Percentiles rank a stretch among this genome's conserved stretches.
These are phyloP conservation scores for Drosophila cardini DNA, from an alignment of 1,140 invertebrate species.

Conservation along the genomic window DNA sequence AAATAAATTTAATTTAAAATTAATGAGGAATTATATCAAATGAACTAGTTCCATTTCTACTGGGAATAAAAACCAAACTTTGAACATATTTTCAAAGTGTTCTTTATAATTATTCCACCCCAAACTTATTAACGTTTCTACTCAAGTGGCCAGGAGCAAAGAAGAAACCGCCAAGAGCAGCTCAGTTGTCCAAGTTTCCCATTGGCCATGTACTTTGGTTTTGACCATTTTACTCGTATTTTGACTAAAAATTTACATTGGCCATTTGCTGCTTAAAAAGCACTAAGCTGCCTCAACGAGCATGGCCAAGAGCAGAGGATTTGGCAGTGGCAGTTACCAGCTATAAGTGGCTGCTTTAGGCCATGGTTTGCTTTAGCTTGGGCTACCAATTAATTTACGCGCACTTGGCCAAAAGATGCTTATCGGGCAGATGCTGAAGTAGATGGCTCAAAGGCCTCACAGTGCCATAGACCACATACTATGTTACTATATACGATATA, in stretches of 20 bases:
- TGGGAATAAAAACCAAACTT: not conserved
- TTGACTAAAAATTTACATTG: constrained; percentile 65
- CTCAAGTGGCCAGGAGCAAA: not conserved
- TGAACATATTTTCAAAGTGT: not conserved
- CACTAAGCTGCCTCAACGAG: constrained; percentile 53
- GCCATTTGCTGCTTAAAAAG: constrained; percentile 63
- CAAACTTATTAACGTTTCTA: not conserved
- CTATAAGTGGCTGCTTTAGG: constrained; percentile 14
- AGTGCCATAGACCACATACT: constrained; percentile 8
- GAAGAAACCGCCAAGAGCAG: not conserved
- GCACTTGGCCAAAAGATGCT: constrained; percentile 69
- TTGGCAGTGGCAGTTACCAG: not conserved
- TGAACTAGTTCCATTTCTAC: not conserved
- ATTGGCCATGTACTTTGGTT: not conserved
- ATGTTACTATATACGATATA: constrained; percentile 16
- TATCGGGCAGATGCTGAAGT: constrained; percentile 51
- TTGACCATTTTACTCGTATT: not conserved
- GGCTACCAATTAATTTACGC: constrained; percentile 74
- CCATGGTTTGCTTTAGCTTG: constrained; percentile 12
- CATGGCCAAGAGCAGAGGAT: constrained; percentile 24
- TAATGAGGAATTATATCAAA: not conserved
- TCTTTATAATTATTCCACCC: not conserved
- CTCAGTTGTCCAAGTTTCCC: not conserved
- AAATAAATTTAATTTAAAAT: not conserved
- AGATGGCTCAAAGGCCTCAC: not conserved